Percentiles rank a stretch among this genome's conserved stretches.
These are phyloP conservation scores for Macrotrachela quadricornifera DNA, from an alignment of 1,140 invertebrate species.

Conservation along the genomic window DNA sequence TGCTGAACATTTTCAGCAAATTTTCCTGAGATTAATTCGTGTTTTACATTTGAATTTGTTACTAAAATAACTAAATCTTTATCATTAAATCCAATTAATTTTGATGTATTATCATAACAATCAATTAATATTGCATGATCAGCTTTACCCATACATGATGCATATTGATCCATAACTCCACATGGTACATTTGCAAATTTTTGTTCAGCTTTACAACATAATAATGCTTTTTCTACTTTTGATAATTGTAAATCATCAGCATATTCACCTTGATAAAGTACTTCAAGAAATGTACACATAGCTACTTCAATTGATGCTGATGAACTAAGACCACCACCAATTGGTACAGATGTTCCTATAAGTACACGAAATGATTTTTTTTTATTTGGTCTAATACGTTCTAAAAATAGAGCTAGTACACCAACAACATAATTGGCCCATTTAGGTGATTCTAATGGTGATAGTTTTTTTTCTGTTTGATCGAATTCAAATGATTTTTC, in stretches of 20 bases:
- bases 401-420: slow-evolving; percentile 37
- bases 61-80: slow-evolving; percentile 46
- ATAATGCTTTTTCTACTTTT: slow-evolving; percentile 45
- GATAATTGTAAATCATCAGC: no score
- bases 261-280: slow-evolving; percentile 24
- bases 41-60: slow-evolving; percentile 70
- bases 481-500: slow-evolving; percentile 33
- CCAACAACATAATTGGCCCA: slow-evolving; percentile 84
- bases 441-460: slow-evolving; percentile 19
- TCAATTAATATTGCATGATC: slow-evolving; percentile 60
- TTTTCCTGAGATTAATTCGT: slow-evolving; percentile 59
- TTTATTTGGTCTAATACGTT: slow-evolving; percentile 15
- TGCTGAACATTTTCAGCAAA: slow-evolving; percentile 54
- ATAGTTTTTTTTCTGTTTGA: no score
- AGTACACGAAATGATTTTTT: slow-evolving; percentile 50
- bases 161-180: slow-evolving; percentile 88
- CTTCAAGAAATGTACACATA: slow-evolving; percentile 62
- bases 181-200: slow-evolving; percentile 69
- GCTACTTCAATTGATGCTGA: slow-evolving; percentile 72
- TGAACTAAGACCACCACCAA: slow-evolving; percentile 68
- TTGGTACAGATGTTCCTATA: slow-evolving; percentile 53
- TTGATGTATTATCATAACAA: slow-evolving; percentile 30
- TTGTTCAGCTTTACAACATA: slow-evolving; percentile 73
- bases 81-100: slow-evolving; percentile 31
- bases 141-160: slow-evolving; percentile 55